Base-by-base conservation (phyloP, 2,888 invertebrate species). In the Ametastegia equiseti region DNA sequence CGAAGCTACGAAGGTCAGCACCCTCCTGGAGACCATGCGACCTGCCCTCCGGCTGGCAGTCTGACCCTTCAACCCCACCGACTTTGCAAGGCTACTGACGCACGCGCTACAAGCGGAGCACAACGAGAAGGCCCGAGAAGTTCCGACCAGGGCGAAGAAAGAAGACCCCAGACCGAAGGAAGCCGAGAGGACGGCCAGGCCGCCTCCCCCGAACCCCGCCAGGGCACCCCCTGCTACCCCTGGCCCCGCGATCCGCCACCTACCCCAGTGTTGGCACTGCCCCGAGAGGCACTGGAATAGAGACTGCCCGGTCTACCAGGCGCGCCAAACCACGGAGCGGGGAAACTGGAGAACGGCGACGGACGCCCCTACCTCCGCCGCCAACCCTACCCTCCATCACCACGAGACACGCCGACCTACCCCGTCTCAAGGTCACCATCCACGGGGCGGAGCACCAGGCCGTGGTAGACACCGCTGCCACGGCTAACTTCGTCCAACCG, bases 401-500 rank as follows among this genome's bases (percentile, higher is more conserved):
- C 45, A 42, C 2, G 27, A 23, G 50, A 27, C 73, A 1, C 47
- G 1, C 73, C 36, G 19, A 15, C 11, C 73, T 73, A 50, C 73
- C 73, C 9, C 73, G 73, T n/a, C 47, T n/a, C 13, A 23, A 39
- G 50, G 67, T 19, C 36, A 33, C 0, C 47, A 75, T 27, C 39
- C 7, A 60, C 33, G 60, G 71, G 2, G 1, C 15, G 11, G 75
- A 80, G 5, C 5, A 71, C 9, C 13, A 27, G 7, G 83, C 82
- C 0, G 73, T 83, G 2, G 39, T 83, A 27, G 84, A 84, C 19
- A 63, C 81, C 1, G 81, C 65, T 11, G 81, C 83, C 1, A 71
- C 80, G 33, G 27, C 69, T 9, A 83, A 82, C 36, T 83, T 82
- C 83, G 84, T 85, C 57, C 84, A 86, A n/a, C 82, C 85, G 33